Base-by-base conservation (phyloP, 2,113 vertebrate species). In the Poecile atricapillus region DNA sequence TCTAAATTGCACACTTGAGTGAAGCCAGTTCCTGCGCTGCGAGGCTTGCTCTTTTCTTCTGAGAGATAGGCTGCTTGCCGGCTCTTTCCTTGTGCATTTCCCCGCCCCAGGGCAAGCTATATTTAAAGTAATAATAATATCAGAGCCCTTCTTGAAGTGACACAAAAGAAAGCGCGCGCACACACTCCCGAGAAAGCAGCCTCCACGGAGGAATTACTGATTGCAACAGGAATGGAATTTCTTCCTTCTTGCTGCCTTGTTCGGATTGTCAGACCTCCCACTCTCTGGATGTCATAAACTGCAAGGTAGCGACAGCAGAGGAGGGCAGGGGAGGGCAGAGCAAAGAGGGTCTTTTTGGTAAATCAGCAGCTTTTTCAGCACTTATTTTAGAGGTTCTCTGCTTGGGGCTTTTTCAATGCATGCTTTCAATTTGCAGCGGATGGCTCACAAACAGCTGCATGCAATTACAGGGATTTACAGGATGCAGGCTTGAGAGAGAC, bases 221-320 rank as follows among this genome's bases (percentile, higher is more conserved):
- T 95, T 96, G 94, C 91, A 86, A 89, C 80, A 90, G 96, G 97
- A 80, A 95, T 37, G 90, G 85, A 97, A 96, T 90, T 56, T 95
- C 97, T 97, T 90, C 82, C 95, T 55, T 44, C 95, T 55, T 47
- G 30, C 93, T 97, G 96, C 95, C 96, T 97, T 30, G 14, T 78
- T 97, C 80, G 41, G 83, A 83, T 95, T 91, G 71, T 93, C 96
- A 97, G 97, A 97, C 95, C 98, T 97, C 97, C 97, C 95, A 97
- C 97, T 95, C 33, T 87, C 86, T 77, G 76, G 78, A 92, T 97
- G 97, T 97, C 97, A 98, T 31, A 95, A 96, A 94, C 95, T 90
- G 95, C 94, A 91, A 98, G 98, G 97, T 95, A 95, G 97, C 70
- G 78, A 86, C 96, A 50, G 93, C 93, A 94, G 79, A 88, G 80